Evolutionary conservation across 2,797 vertebrate genomes (phyloP), one percentile per base, ranked within the genome.

Genomic region (Semotilus atromaculatus): DNA sequence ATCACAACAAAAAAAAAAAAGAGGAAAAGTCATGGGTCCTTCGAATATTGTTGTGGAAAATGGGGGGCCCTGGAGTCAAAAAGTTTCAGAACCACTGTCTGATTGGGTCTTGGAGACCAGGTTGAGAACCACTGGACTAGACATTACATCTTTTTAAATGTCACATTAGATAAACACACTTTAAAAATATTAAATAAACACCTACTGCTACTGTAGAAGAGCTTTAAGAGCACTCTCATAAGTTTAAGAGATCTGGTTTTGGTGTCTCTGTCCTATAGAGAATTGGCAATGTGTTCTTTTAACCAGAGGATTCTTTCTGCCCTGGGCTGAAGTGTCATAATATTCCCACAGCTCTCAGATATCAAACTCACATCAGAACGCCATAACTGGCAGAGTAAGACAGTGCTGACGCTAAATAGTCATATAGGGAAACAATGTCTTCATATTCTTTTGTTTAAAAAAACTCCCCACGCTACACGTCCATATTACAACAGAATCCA

Each of bases 331-430:
- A 80, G 64, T 80, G 31, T 80, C 78, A 72, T n/a, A 18, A 68
- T 60, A 66, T 40, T 58, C 68, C 19, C 26, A 29, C 11, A 85
- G 70, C 19, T 76, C n/a, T 85, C 91, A 76, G 48, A 36, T 70
- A 43, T 86, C 62, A 62, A 58, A 81, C 78, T 43, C n/a, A 29
- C 36, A 55, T 74, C 45, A 80, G 45, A 66, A 64, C 8, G 36
- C 36, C 48, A 66, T 76, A 31, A 80, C 34, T 81, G 84, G 29
- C 58, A n/a, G 1, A 55, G 72, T 75, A 58, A 81, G 79, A 62
- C 79, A 70, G 26, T 48, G 10, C 21, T 70, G 5, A 70, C 0
- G 13, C 43, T 81, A 21, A 80, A 40, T 51, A 81, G 48, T 70
- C 45, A 55, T 40, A 40, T 34, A 81, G 38, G 40, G 10, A 80